Conservation (phyloP, 1,140 invertebrate genomes). For the Hestina assimilis region DNA sequence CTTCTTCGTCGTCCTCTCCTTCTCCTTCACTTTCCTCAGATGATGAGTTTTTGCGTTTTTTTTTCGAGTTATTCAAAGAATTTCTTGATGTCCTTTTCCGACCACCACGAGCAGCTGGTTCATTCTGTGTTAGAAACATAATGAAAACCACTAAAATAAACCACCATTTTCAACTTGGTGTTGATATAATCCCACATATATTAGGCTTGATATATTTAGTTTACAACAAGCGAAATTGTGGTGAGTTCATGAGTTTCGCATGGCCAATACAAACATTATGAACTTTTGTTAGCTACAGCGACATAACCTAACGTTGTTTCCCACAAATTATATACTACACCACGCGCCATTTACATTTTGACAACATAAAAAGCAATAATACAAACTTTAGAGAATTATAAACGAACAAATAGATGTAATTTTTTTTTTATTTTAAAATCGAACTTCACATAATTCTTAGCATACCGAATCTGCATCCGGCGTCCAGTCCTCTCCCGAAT, state of each 20-base stretch:
- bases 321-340: conserved; percentile 16
- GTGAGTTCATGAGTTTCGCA: no score
- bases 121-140: conserved; percentile 31
- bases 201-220: no score
- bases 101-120: conserved; percentile 50
- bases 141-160: no score
- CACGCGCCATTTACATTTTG: conserved; percentile 34
- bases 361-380: not conserved
- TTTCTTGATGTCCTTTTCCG: conserved; percentile 56
- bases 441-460: conserved; percentile 1
- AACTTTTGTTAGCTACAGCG: not conserved
- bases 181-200: no score
- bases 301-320: conserved; percentile 19
- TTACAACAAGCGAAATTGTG: no score
- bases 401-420: no score
- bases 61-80: conserved; percentile 61
- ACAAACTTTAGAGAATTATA: no score
- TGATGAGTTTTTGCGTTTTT: conserved; percentile 65
- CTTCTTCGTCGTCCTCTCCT: conserved; percentile 68
- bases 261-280: no score
- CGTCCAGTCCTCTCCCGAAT: conserved; percentile 78
- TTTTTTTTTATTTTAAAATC: not conserved
- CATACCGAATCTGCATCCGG: conserved; percentile 73
- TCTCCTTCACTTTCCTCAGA: conserved; percentile 69
- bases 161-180: no score